Base-by-base conservation (phyloP, 2,113 vertebrate species). In the Laticauda laticaudata region DNA sequence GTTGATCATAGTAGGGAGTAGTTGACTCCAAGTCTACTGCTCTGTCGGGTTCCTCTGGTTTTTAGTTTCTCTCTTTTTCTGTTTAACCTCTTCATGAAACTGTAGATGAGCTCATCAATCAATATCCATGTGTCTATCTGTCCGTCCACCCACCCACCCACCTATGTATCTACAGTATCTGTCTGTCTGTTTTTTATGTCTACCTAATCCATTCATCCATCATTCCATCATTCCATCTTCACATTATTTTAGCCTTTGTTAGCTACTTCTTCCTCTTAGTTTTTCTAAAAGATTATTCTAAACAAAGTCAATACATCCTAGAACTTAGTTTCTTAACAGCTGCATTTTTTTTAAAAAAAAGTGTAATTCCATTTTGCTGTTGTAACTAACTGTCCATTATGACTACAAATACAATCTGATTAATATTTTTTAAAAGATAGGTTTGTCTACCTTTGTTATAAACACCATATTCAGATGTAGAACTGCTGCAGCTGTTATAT, bases 371-470 rank as follows among this genome's bases (percentile, higher is more conserved):
- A 56, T 96, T 97, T 95, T 96, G 89, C 94, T 95, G 86, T 9
- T 95, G 10, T 94, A 90, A 95, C 90, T 96, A 48, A 39, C 45
- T 23, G 94, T 97, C 94, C 89, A 95, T 97, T 97, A 97, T 95
- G 86, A 95, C 94, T 96, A 96, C 96, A 98, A 98, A 97, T 94
- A 97, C 96, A 97, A 97, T 97, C 96, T 97, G 96, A 97, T 97
- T 97, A 97, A 92, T 96, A 95, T 97, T 97, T 90, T 53, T 29
- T 86, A 96, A 96, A 97, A 97, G 95, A 95, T 95, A 91, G 45
- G 97, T 96, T 96, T 97, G 96, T 97, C 97, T 97, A 94, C 94
- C 97, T 97, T 97, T 97, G 98, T 98, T 98, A 97, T 95, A 97
- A 96, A 96, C 96, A 97, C 97, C 96, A 97, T 96, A 97, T 98